Base-by-base conservation (phyloP, 2,797 vertebrate species). In the Ptychadena robeensis region DNA sequence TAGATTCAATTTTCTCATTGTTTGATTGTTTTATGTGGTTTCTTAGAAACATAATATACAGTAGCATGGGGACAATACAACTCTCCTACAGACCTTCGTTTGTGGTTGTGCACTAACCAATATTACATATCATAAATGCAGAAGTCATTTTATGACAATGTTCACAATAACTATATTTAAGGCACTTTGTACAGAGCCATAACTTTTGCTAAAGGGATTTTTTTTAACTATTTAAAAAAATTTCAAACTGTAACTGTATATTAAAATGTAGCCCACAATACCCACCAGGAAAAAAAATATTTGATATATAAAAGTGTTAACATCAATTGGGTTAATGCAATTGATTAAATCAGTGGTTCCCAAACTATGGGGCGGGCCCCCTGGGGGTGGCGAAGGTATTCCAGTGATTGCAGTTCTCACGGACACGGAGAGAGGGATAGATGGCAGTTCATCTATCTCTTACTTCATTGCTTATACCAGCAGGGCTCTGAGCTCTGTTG, bases 1-100 rank as follows among this genome's bases (percentile, higher is more conserved):
- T 57, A 80, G 73, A 85, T 80, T 68, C 31, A 61, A 85, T 85
- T 85, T 81, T 11, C 30, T 69, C 76, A 27, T 84, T 57, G 73
- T 79, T 79, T 83, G 53, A 83, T 72, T 77, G 74, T 69, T 84
- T 73, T 73, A 80, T 66, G 27, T 59, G 31, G 71, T 79, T 71
- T 76, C 72, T 70, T 64, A 75, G 77, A 53, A 66, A 71, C 30
- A 27, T 32, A 32, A 79, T 28, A 28, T 64, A 37, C 37, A 84
- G 71, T 66, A 64, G 22, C 18, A 76, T 70, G 18, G 35, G 64
- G 63, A n/a, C 79, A 22, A 25, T 35, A 30, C 14, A 48, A 28
- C 34, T 32, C 34, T 68, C 44, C 31, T 68, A 34, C 40, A 68
- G 67, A 57, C 40, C 31, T 68, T 59, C 44, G 59, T 31, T 44